Evolutionary conservation across 1,140 invertebrate species (phyloP), one percentile per base, ranked within the genome.

Genomic region (Drosophila lowei): DNA sequence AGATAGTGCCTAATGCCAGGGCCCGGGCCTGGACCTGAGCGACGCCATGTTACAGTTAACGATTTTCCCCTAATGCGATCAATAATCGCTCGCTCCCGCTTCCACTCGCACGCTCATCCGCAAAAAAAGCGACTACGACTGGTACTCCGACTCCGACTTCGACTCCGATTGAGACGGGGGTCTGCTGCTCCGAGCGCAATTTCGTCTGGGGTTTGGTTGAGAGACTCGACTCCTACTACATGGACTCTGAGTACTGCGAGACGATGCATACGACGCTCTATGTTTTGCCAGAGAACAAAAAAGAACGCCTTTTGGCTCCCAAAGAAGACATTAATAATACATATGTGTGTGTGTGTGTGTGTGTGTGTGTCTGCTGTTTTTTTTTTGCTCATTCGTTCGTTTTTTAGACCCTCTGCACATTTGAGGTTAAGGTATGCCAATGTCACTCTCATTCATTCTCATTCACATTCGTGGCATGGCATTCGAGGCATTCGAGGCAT

Each of bases 341-440:
- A 25, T 59, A 48, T 59, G 15, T 72, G 30, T 60, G 61, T 54
- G 55, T 34, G 21, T 72, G 21, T 42, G 30, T 60, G 3, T 50
- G 13, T 41, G 30, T 23, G 62, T 44, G 28, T 55, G 42, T 38
- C 44, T 72, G n/a, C 67, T 49, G 47, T 41, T 60, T 76, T 34
- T 15, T 60, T 71, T 72, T 72, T 77, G 53, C n/a, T 28, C 43
- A 34, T 67, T 34, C 53, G 54, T 74, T 73, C 68, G 63, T 71
- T 81, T 72, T 80, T 72, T 73, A 74, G 76, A 77, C 71, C 78
- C 72, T 68, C 68, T 71, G 72, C 72, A 79, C 77, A 71, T 90
- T 90, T 90, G 88, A 90, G 88, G 88, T 90, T 90, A 90, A 90
- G 88, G 88, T 88, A 79, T 62, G 67, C 83, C 83, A 88, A 88